A percentile compares a stretch with the other conserved stretches of the same genome.
Conservation (phyloP, 2,888 invertebrate species). For the Aleiodes leptofemur region DNA sequence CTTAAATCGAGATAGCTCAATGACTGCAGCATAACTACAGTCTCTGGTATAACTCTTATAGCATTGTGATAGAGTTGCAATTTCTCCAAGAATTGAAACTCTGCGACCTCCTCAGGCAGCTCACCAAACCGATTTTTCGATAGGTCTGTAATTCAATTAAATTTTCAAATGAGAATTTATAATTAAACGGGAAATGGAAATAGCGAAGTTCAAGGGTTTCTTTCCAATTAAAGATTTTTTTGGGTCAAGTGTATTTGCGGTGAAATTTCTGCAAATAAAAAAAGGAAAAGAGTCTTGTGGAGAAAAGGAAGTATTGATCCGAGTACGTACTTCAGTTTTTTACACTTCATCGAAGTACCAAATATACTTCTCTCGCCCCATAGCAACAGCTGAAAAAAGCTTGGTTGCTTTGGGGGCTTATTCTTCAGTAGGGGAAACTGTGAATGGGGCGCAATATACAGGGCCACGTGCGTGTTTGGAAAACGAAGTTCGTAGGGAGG, state of each 20-base stretch:
- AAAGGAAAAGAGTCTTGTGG: conserved; percentile 38
- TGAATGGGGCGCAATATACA: conserved; percentile 62
- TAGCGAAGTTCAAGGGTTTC: conserved; percentile 1
- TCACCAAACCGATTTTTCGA: conserved; percentile 93
- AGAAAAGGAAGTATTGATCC: conserved; percentile 62
- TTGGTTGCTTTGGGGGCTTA: conserved; percentile 40
- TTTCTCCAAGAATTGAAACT: conserved; percentile 91
- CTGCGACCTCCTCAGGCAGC: conserved; percentile 92
- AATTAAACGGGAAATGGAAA: conserved; percentile 2
- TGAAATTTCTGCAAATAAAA: background rate
- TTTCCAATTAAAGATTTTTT: no score
- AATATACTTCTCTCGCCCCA: conserved; percentile 57
- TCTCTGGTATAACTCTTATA: conserved; percentile 91
- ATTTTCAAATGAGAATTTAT: conserved; percentile 57
- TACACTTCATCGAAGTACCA: conserved; percentile 51
- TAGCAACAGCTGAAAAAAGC: conserved; percentile 65
- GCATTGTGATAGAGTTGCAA: conserved; percentile 93
- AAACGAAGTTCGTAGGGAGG: conserved; percentile 32
- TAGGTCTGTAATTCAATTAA: conserved; percentile 81
- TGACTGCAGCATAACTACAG: conserved; percentile 88
- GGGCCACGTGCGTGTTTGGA: conserved; percentile 64
- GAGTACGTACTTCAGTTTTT: conserved; percentile 74
- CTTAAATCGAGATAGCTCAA: conserved; percentile 93
- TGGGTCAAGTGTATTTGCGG: no score
- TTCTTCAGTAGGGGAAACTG: conserved; percentile 58